A percentile compares a stretch with the other conserved stretches of the same genome.
Evolutionary conservation across 2,797 vertebrate species (phyloP).

Genomic region (Anabas testudineus): DNA sequence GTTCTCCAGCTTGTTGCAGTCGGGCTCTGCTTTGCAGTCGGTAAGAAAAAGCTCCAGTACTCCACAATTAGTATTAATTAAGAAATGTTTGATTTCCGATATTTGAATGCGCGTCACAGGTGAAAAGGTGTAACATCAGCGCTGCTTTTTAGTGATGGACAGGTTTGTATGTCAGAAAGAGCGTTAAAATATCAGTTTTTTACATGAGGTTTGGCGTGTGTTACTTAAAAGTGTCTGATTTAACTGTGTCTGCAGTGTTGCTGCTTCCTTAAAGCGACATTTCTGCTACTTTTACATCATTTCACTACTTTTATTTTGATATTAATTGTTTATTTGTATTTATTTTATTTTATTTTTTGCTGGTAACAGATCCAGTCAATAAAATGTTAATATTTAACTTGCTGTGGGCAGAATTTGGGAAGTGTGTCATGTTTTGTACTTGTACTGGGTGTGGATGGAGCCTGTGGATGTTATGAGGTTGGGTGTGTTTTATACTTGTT

Average conservation of each 20-base stretch:
- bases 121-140: not conserved
- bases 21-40: slow-evolving; percentile 72
- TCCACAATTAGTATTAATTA: too few species aligned
- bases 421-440: not conserved
- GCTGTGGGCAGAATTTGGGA: rapidly evolving
- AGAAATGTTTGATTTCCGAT: not conserved
- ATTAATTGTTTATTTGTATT: too few species aligned
- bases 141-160: too few species aligned
- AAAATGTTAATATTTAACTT: not conserved
- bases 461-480: not conserved
- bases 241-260: not conserved
- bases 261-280: not conserved
- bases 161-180: not conserved
- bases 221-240: too few species aligned
- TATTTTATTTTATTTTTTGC: not conserved
- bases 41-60: too few species aligned
- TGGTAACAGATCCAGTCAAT: too few species aligned
- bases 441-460: not conserved
- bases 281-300: not conserved
- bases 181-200: not conserved
- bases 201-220: not conserved
- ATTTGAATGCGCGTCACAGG: not conserved
- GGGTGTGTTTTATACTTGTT: slow-evolving; percentile 41
- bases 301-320: too few species aligned
- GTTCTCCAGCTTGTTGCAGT: slow-evolving; percentile 69